Evolutionary conservation across 1,140 invertebrate genomes (phyloP).

Genomic region (Pseudomyrmex cubaensis): DNA sequence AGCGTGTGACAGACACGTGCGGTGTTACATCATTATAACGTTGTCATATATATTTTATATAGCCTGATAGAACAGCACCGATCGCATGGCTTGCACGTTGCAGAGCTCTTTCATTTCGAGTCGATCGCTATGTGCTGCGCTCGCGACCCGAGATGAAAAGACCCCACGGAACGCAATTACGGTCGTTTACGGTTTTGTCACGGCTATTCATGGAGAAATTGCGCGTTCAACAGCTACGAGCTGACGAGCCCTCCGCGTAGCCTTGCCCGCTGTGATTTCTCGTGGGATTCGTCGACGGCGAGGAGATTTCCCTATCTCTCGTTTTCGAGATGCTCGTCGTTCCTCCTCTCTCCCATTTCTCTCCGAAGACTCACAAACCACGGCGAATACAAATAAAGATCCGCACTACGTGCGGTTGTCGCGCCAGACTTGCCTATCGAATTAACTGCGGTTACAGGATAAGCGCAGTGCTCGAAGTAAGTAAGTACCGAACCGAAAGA

Average conservation of each 20-base stretch:
- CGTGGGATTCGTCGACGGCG: slow-evolving; percentile 73
- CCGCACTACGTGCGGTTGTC: slow-evolving; percentile 25
- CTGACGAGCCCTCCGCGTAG: slow-evolving; percentile 71
- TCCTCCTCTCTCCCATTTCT: slow-evolving; percentile 23
- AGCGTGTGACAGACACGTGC: neutral
- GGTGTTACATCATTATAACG: neutral
- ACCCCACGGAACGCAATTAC: slow-evolving; percentile 65
- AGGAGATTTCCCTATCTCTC: slow-evolving; percentile 59
- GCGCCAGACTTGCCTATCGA: slow-evolving; percentile 53
- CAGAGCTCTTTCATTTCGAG: no score
- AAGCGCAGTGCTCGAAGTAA: neutral
- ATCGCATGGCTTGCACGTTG: neutral
- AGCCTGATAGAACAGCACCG: neutral
- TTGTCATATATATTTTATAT: neutral
- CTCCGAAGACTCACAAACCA: slow-evolving; percentile 5
- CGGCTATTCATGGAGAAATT: slow-evolving; percentile 72
- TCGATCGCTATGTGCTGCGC: neutral
- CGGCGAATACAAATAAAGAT: slow-evolving; percentile 66
- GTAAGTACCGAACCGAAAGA: neutral
- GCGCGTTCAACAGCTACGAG: slow-evolving; percentile 63
- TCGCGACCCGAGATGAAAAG: slow-evolving; percentile 20
- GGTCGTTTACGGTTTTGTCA: slow-evolving; percentile 74
- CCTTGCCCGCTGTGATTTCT: slow-evolving; percentile 75
- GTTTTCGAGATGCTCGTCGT: slow-evolving; percentile 39
- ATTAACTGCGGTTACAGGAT: slow-evolving; percentile 54